Base-by-base conservation (phyloP, 2,797 vertebrate genomes). In the Decapterus maruadsi region DNA sequence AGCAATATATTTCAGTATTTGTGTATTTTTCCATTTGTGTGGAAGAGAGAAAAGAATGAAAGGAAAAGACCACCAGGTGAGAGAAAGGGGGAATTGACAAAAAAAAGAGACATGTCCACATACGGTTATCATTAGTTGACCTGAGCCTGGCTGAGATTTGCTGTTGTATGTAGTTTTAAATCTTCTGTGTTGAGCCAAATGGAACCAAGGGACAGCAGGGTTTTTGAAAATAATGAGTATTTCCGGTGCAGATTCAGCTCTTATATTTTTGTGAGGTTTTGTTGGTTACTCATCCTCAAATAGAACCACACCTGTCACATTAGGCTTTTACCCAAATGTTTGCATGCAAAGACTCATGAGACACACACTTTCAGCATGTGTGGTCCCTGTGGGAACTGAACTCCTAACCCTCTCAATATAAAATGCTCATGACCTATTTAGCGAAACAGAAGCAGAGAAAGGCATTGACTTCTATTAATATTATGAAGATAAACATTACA, bases 191-290 rank as follows among this genome's bases (percentile, higher is more conserved):
- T 42, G 54, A 58, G 16, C 5, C 38, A 22, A 57, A 63, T 36
- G 42, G 67, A 45, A 72, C 40, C 50, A 61, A 48, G 16, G 46
- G 51, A 36, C 61, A 61, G 65, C 59, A 64, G 56, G 59, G 57
- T 53, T 59, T 82, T 68, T 65, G 31, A 59, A 77, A 65, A 72
- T 80, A 78, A 75, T 67, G 50, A 81, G 64, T 9, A n/a, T 29
- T 48, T 34, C 31, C 31, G 0, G 8, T 55, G 61, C 58, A 81
- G 68, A 75, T 51, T 54, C 69, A 80, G 48, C 40, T 31, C 26
- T 43, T 6, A 4, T 40, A 40, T 8, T 40, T 40, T 40, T 13
- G 5, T 57, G 38, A 26, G 34, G 6, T 54, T 57, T 14, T 65
- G 12, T 40, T 64, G 22, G 51, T 45, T 53, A 51, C 38, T 75